phyloP scores from a whole-genome alignment of 53 echinoderm and acorn worm species.

The Holothuria leucospilota region DNA sequence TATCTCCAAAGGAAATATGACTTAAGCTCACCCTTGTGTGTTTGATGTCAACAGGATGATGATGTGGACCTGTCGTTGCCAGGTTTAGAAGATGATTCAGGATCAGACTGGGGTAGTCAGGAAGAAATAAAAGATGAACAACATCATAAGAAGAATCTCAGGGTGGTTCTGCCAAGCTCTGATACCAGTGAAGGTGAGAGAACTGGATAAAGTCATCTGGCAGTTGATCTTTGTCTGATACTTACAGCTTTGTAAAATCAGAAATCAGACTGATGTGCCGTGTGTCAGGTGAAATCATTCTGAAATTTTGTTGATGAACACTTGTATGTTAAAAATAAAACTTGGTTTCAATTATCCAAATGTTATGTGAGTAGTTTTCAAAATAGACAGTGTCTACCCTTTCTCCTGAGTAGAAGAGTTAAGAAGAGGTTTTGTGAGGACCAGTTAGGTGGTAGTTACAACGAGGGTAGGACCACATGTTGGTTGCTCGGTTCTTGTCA shows the following conservation, averaged over 20 bases:
- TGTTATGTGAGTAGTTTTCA: too few relatives aligned
- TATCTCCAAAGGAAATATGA: too few relatives aligned
- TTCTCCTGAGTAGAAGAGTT: too few relatives aligned
- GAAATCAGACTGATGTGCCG: not conserved
- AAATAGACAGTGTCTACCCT: too few relatives aligned
- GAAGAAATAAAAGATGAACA: not conserved
- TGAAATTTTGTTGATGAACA: not conserved
- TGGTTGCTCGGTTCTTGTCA: too few relatives aligned
- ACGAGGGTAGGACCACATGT: too few relatives aligned
- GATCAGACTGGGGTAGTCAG: slow-evolving; percentile 11
- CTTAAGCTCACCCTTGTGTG: not conserved
- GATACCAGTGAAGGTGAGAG: not conserved
- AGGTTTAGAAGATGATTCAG: slow-evolving; percentile 17
- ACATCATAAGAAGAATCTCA: not conserved
- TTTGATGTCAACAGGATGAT: not conserved
- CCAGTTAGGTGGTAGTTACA: too few relatives aligned
- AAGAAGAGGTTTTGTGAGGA: too few relatives aligned
- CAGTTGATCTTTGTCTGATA: too few relatives aligned
- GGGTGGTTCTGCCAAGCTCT: not conserved
- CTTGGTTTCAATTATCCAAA: not conserved
- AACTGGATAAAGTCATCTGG: too few relatives aligned
- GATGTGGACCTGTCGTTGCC: slow-evolving; percentile 13
- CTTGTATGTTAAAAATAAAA: not conserved
- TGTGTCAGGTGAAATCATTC: not conserved
- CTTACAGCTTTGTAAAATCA: too few relatives aligned